These are phyloP conservation scores for Polypterus senegalus DNA, from an alignment of 2,113 vertebrate genomes.

Conservation along the genomic window DNA sequence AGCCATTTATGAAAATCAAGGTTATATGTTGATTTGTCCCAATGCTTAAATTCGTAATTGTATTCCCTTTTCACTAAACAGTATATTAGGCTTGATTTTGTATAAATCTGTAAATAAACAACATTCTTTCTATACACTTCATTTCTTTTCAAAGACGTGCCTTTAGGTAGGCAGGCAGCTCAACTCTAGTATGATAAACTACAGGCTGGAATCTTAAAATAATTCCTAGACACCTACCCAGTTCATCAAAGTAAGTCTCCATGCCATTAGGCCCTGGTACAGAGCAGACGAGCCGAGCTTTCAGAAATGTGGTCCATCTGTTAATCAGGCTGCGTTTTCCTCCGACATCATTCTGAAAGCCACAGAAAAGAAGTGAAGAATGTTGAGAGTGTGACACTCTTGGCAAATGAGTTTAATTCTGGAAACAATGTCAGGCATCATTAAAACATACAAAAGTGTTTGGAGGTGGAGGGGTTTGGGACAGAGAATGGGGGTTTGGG, in stretches of 20 bases:
- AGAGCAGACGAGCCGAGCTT: constrained; percentile 68
- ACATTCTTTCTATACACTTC: no score
- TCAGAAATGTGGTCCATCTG: constrained; percentile 78
- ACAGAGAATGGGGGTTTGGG: no score
- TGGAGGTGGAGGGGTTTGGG: background rate
- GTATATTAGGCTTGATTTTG: no score
- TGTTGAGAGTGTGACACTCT: background rate
- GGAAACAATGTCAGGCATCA: background rate
- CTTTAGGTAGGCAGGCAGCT: no score
- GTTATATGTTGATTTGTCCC: no score
- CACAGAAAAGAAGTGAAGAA: background rate
- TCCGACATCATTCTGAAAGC: constrained; percentile 59
- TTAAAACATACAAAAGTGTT: background rate
- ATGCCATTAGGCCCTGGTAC: constrained; percentile 52
- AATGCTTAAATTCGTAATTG: no score
- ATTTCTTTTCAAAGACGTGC: no score
- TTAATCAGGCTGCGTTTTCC: constrained; percentile 72
- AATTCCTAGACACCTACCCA: constrained; percentile 41
- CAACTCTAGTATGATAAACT: background rate
- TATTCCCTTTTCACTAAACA: no score
- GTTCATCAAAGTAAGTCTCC: constrained; percentile 65
- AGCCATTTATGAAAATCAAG: no score
- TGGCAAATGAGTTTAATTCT: background rate
- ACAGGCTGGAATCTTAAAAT: background rate
- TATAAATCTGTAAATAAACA: no score